A percentile compares a stretch with the other conserved stretches of the same genome.
phyloP scores from a whole-genome alignment of 2,888 invertebrate species.

The Perdita meconis region DNA sequence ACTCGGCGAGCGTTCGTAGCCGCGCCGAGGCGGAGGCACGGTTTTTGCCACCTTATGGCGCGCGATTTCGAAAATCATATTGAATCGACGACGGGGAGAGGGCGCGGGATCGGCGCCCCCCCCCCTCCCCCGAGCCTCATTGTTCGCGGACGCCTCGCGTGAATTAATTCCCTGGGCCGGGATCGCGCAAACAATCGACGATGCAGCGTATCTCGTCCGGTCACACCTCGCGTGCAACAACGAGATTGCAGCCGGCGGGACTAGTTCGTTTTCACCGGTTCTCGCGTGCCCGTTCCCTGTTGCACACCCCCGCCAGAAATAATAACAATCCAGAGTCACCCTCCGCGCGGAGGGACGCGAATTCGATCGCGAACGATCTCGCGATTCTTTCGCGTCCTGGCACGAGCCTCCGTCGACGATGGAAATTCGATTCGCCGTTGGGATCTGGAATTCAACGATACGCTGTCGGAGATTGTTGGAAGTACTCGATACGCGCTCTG shows the following conservation, averaged over 20 bases:
- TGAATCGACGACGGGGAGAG: conserved; percentile 69
- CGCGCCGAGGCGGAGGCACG: conserved; percentile 38
- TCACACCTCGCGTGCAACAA: conserved; percentile 75
- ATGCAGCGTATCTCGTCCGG: conserved; percentile 73
- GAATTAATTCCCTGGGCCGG: conserved; percentile 76
- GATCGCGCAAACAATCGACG: conserved; percentile 76
- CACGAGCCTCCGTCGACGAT: neutral
- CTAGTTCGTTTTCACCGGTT: conserved; percentile 26
- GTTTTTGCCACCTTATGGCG: conserved; percentile 76
- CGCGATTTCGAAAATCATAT: conserved; percentile 78
- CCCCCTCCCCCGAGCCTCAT: conserved; percentile 43
- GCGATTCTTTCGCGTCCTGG: neutral
- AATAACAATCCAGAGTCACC: conserved; percentile 53
- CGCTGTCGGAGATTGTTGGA: neutral
- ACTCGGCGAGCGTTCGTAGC: conserved; percentile 62
- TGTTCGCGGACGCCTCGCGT: conserved; percentile 58
- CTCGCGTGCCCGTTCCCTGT: conserved; percentile 24
- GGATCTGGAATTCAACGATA: conserved; percentile 22
- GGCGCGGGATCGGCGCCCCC: conserved; percentile 15
- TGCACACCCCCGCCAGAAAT: conserved; percentile 44
- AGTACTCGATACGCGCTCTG: neutral
- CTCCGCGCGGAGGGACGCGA: neutral
- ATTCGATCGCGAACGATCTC: neutral
- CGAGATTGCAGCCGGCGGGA: conserved; percentile 68
- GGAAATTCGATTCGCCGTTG: conserved; percentile 8